These are phyloP conservation scores for Todus mexicanus DNA, from an alignment of 2,797 vertebrate species.

Conservation along the genomic window DNA sequence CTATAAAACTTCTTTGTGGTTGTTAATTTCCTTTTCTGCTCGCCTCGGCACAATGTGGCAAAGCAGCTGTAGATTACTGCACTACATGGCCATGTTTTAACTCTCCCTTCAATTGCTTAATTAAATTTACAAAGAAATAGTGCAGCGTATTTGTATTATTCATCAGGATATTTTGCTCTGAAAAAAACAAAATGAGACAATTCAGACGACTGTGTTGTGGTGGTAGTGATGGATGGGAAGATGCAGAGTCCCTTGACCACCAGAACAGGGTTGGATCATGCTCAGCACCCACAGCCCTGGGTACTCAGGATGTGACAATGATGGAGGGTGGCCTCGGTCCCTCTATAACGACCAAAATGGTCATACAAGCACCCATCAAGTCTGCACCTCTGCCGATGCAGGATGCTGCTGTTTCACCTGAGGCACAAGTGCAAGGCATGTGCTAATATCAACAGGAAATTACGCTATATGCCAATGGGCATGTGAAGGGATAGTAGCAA, in stretches of 20 bases:
- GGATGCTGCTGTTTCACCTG: not conserved
- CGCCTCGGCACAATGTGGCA: not conserved
- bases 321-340: not conserved
- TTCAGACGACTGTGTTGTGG: not conserved
- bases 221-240: not conserved
- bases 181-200: not conserved
- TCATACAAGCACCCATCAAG: accelerated
- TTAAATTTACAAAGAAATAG: not conserved
- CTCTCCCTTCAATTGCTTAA: not conserved
- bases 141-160: not conserved
- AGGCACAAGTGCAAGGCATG: not conserved
- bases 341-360: accelerated
- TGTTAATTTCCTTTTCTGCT: not conserved
- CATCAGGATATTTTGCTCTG: not conserved
- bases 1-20: not conserved
- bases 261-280: accelerated
- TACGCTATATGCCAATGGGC: not conserved
- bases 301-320: not conserved
- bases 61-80: not conserved
- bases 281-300: accelerated
- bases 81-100: not conserved
- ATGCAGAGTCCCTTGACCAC: not conserved
- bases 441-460: not conserved
- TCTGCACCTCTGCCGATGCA: accelerated
- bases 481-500: not conserved